These are phyloP conservation scores for Drosophila paracracens DNA, from an alignment of 2,888 invertebrate species.

Conservation along the genomic window DNA sequence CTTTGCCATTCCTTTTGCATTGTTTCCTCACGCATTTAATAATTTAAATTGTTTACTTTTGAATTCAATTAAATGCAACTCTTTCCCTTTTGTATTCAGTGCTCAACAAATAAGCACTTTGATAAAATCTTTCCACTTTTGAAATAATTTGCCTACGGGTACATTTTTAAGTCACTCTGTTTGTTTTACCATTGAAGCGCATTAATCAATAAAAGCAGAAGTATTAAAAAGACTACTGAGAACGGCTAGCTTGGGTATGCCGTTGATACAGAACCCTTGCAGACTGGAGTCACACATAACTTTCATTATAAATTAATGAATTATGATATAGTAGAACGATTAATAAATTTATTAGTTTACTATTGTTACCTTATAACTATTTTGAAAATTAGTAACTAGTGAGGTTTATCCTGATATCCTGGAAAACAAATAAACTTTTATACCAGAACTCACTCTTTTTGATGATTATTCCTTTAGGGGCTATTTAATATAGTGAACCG, in stretches of 20 bases:
- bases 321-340: not conserved
- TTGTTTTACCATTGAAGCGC: slow-evolving; percentile 24
- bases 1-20: slow-evolving; percentile 6
- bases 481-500: not conserved
- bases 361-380: not conserved
- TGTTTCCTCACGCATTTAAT: not conserved
- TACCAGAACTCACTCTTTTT: not conserved
- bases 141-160: not conserved
- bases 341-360: not conserved
- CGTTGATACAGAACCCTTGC: not conserved
- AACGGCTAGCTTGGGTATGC: not conserved
- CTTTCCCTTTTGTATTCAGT: not conserved
- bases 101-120: slow-evolving; percentile 13
- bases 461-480: not conserved
- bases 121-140: not conserved
- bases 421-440: not conserved
- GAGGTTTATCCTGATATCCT: not conserved
- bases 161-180: slow-evolving; percentile 11
- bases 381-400: not conserved
- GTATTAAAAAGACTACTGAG: not conserved
- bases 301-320: not conserved
- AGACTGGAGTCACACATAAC: no score
- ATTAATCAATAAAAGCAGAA: slow-evolving; percentile 36
- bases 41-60: not conserved
- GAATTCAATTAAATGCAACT: slow-evolving; percentile 34